Conservation (phyloP, 2,888 invertebrate species). For the Synanthedon tipuliformis region DNA sequence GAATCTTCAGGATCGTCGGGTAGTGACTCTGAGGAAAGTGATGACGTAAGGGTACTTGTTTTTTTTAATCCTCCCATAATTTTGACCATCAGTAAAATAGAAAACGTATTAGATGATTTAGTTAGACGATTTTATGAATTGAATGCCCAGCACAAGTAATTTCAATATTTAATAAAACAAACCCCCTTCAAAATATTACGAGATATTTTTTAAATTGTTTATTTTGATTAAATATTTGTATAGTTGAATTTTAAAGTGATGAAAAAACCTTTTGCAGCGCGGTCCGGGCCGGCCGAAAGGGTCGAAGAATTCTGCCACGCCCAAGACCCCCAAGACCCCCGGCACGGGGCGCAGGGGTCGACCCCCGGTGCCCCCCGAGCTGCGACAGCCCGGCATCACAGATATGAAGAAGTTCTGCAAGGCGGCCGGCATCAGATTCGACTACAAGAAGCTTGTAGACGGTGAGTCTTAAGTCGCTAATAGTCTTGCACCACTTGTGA, state of each 20-base stretch:
- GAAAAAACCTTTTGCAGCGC: constrained; percentile 17
- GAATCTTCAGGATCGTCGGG: constrained; percentile 55
- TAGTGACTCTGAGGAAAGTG: constrained; percentile 54
- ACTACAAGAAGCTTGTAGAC: constrained; percentile 62
- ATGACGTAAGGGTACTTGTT: constrained; percentile 34
- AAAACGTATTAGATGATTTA: too few relatives aligned
- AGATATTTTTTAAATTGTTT: too few relatives aligned
- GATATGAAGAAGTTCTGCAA: constrained; percentile 67
- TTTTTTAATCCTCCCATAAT: neutral
- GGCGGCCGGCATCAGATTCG: constrained; percentile 61
- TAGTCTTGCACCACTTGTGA: too few relatives aligned
- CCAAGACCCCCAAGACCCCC: constrained; percentile 13
- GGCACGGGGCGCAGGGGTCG: constrained; percentile 38
- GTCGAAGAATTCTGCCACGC: constrained; percentile 33
- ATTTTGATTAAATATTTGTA: too few relatives aligned
- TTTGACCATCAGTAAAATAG: too few relatives aligned
- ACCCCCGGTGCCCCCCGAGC: constrained; percentile 57
- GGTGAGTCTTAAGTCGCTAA: constrained; percentile 25
- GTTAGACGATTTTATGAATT: too few relatives aligned
- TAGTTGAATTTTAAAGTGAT: too few relatives aligned
- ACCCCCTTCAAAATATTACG: too few relatives aligned
- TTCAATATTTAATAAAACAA: too few relatives aligned
- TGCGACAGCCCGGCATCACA: constrained; percentile 58
- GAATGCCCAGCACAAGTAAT: too few relatives aligned
- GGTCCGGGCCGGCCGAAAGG: constrained; percentile 58